These are phyloP conservation scores for Drosophila incognita DNA, from an alignment of 2,888 invertebrate genomes.

Conservation along the genomic window DNA sequence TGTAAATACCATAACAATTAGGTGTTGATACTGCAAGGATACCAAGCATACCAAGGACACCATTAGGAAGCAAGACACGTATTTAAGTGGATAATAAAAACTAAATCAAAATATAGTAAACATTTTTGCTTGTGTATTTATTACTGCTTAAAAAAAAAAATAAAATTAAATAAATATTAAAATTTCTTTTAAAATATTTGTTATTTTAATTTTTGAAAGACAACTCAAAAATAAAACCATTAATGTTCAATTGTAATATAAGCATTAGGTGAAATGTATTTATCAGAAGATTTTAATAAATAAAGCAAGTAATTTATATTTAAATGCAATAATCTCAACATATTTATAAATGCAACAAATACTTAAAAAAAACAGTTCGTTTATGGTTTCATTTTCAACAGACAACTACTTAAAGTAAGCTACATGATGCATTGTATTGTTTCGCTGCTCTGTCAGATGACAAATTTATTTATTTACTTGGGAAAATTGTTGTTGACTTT, in stretches of 20 bases:
- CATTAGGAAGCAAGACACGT: background rate
- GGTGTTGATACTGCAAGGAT: slow-evolving; percentile 32
- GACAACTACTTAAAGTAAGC: background rate
- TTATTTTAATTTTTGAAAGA: background rate
- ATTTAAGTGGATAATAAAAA: background rate
- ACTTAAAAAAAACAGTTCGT: background rate
- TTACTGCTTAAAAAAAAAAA: no score
- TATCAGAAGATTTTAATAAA: background rate
- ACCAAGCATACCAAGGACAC: background rate
- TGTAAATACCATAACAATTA: slow-evolving; percentile 47
- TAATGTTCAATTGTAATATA: background rate
- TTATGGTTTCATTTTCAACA: background rate
- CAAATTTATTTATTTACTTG: slow-evolving; percentile 43
- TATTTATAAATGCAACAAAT: background rate
- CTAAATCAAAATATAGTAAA: background rate
- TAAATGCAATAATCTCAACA: background rate
- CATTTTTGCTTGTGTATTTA: background rate
- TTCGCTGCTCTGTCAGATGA: slow-evolving; percentile 10
- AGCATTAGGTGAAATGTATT: background rate
- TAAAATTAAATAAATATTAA: no score
- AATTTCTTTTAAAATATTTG: background rate
- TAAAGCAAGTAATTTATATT: background rate
- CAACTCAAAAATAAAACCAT: background rate
- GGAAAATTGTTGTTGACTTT: slow-evolving; percentile 56
- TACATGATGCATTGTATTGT: background rate